Conservation (phyloP, 2,888 invertebrate species). For the Papilio demoleus region DNA sequence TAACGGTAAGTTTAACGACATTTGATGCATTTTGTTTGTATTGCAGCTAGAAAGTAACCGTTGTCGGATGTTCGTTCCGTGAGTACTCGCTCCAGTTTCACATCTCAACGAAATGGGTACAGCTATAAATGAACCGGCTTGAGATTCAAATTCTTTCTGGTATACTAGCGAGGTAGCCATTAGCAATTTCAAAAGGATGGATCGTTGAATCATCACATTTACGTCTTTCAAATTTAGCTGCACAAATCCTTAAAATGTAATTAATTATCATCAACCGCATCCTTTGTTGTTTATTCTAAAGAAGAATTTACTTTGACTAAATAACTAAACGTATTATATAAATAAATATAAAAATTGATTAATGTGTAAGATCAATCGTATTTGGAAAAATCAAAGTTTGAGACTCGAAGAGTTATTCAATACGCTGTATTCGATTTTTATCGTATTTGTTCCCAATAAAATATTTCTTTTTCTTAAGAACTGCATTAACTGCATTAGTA, state of each 20-base stretch:
- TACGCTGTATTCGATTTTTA: not conserved
- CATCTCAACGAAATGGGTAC: constrained; percentile 65
- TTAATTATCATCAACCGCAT: not conserved
- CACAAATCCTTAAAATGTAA: constrained; percentile 26
- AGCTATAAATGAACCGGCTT: constrained; percentile 70
- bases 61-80: constrained; percentile 66
- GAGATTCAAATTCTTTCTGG: constrained; percentile 68
- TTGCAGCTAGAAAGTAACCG: constrained; percentile 77
- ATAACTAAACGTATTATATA: not conserved
- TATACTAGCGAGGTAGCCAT: constrained; percentile 61
- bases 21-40: constrained; percentile 76
- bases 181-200: constrained; percentile 55
- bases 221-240: constrained; percentile 37
- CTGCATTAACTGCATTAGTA: constrained; percentile 41
- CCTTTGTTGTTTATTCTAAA: not conserved
- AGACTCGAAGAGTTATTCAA: constrained; percentile 40
- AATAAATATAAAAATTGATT: not conserved
- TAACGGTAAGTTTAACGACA: constrained; percentile 76
- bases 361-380: not conserved
- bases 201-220: constrained; percentile 59
- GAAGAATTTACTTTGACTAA: not conserved
- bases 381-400: not conserved
- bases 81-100: constrained; percentile 75
- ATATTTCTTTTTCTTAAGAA: not conserved
- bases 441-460: not conserved